phyloP scores from a whole-genome alignment of 35 echinoderm and acorn worm genomes.

The Acanthaster planci region DNA sequence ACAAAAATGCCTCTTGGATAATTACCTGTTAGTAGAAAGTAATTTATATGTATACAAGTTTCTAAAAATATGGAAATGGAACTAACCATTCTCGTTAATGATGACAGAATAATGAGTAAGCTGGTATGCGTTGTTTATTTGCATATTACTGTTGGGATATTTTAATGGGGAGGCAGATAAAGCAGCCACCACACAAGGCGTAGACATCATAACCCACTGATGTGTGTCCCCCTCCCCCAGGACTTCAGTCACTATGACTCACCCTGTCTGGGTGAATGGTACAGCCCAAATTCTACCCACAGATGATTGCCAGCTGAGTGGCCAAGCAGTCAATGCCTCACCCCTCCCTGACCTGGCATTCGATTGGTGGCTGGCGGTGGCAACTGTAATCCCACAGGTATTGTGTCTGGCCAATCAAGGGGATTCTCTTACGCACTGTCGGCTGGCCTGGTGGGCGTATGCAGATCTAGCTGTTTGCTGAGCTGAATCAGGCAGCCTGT shows the following conservation, averaged over 20 bases:
- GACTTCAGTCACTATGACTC: slow-evolving; percentile 8
- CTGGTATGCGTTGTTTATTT: too few relatives aligned
- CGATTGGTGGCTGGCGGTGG: neutral
- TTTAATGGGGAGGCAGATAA: too few relatives aligned
- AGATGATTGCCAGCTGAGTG: slow-evolving; percentile 30
- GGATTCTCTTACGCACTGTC: neutral
- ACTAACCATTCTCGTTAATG: too few relatives aligned
- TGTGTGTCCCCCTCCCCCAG: neutral
- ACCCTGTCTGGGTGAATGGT: slow-evolving; percentile 26
- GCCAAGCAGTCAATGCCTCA: slow-evolving; percentile 25
- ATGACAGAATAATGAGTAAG: too few relatives aligned
- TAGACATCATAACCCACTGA: too few relatives aligned
- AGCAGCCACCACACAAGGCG: too few relatives aligned
- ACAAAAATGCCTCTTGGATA: too few relatives aligned
- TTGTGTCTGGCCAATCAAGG: slow-evolving; percentile 6
- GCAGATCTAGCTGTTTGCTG: slow-evolving; percentile 6
- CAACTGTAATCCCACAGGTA: neutral
- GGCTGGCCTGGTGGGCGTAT: slow-evolving; percentile 12
- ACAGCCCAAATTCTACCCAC: slow-evolving; percentile 25
- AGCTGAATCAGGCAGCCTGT: neutral
- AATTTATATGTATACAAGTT: too few relatives aligned
- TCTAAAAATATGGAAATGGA: too few relatives aligned
- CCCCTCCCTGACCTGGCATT: slow-evolving; percentile 1
- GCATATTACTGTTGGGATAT: too few relatives aligned
- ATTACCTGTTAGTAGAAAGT: too few relatives aligned